A percentile compares a stretch with the other conserved stretches of the same genome.
Evolutionary conservation across 2,113 vertebrate species (phyloP).

Genomic region (Callithrix jacchus): DNA sequence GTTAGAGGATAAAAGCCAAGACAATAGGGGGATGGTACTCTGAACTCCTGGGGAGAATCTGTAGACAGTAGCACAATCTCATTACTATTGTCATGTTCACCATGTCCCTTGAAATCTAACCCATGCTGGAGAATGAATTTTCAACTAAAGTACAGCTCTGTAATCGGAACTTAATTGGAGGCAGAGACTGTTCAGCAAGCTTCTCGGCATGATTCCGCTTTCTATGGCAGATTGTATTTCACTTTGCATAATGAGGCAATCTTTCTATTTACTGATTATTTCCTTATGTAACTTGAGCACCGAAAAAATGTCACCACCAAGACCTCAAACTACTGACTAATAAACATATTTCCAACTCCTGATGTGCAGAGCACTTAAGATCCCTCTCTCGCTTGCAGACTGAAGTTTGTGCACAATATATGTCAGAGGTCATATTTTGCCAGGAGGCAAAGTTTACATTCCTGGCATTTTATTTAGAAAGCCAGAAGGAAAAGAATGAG

Average conservation of each 20-base stretch:
- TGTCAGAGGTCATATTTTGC: neutral
- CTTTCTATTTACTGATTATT: slow-evolving; percentile 77
- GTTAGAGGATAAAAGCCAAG: slow-evolving; percentile 25
- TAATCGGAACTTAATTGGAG: slow-evolving; percentile 76
- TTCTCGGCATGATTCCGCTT: slow-evolving; percentile 58
- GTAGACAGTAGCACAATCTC: slow-evolving; percentile 39
- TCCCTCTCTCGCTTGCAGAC: neutral
- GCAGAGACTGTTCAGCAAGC: slow-evolving; percentile 68
- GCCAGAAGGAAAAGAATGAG: neutral
- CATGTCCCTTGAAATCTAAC: slow-evolving; percentile 60
- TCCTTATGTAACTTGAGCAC: slow-evolving; percentile 66
- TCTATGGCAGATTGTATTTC: slow-evolving; percentile 73
- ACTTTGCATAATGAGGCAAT: slow-evolving; percentile 77
- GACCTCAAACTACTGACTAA: slow-evolving; percentile 47
- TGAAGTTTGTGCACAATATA: neutral
- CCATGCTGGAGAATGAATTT: slow-evolving; percentile 63
- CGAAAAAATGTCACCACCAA: slow-evolving; percentile 56
- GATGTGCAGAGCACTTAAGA: neutral
- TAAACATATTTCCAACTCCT: slow-evolving; percentile 2
- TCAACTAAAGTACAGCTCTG: slow-evolving; percentile 31
- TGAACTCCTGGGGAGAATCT: slow-evolving; percentile 21
- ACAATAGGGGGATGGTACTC: neutral
- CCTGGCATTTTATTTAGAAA: slow-evolving; percentile 44
- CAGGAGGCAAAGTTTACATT: slow-evolving; percentile 18
- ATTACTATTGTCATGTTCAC: slow-evolving; percentile 50